Percentiles rank a stretch among this genome's conserved stretches.
Conservation (phyloP, 2,888 invertebrate species). For the Pyrrhopygopsis socrates region DNA sequence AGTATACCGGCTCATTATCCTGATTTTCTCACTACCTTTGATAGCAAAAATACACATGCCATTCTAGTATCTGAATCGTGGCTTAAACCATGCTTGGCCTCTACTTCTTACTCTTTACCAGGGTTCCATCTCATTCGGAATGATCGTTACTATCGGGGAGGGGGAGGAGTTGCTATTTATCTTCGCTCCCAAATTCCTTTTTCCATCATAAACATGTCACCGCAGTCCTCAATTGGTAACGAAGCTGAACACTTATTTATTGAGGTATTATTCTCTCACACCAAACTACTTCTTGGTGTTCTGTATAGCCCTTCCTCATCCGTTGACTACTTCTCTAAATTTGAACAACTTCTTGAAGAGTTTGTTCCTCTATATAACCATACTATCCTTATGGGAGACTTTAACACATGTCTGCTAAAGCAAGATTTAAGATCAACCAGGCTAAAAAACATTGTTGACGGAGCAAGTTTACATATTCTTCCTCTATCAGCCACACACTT, state of each 20-base stretch:
- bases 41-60: no score
- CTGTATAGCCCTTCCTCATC: background rate
- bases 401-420: background rate
- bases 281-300: background rate
- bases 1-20: no score
- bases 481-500: background rate
- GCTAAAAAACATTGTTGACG: background rate
- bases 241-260: no score
- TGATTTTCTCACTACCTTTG: no score
- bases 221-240: no score
- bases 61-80: no score
- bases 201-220: no score
- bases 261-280: background rate
- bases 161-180: background rate
- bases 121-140: background rate
- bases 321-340: background rate
- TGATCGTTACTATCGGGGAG: background rate
- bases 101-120: no score
- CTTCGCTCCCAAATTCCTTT: no score
- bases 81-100: no score
- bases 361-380: background rate
- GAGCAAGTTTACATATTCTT: background rate
- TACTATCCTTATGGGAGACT: background rate
- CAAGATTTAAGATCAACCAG: background rate
- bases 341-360: background rate